Conservation (phyloP, 1,140 invertebrate species). For the Drosophila repletoides region DNA sequence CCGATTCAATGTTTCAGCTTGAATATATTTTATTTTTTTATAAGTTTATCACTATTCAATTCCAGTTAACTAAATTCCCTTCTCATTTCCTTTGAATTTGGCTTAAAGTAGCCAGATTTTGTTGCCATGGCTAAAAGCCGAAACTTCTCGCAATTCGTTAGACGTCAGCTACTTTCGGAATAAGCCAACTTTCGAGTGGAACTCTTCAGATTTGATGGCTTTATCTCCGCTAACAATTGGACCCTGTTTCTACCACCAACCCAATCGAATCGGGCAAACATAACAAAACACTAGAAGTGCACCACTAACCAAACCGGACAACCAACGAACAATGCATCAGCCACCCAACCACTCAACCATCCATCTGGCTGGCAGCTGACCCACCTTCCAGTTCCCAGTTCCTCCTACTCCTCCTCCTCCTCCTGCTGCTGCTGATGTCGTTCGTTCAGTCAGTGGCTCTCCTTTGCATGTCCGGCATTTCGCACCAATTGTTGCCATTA, state of each 20-base stretch:
- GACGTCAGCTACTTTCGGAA: constrained; percentile 18
- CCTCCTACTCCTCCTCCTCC: background rate
- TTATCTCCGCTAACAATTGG: constrained; percentile 24
- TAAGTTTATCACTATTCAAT: too few relatives aligned
- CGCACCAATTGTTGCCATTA: constrained; percentile 79
- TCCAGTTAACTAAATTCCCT: too few relatives aligned
- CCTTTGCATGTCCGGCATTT: constrained; percentile 77
- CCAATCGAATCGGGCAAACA: constrained; percentile 21
- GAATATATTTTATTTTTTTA: too few relatives aligned
- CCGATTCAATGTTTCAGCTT: too few relatives aligned
- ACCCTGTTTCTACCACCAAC: constrained; percentile 19
- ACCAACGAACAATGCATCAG: constrained; percentile 21
- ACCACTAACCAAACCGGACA: constrained; percentile 17
- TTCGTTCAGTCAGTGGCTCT: constrained; percentile 35
- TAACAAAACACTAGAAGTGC: constrained; percentile 27
- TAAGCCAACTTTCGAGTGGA: constrained; percentile 28
- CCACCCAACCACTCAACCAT: constrained; percentile 31
- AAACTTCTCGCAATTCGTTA: background rate
- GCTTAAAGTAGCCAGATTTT: too few relatives aligned
- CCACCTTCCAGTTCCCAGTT: background rate
- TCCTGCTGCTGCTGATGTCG: constrained; percentile 29
- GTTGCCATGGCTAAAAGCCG: too few relatives aligned
- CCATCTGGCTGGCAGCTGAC: constrained; percentile 35
- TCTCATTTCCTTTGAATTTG: too few relatives aligned
- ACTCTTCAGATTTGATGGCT: constrained; percentile 12